phyloP scores from a whole-genome alignment of 2,888 invertebrate genomes.

The Chalcis sispes region DNA sequence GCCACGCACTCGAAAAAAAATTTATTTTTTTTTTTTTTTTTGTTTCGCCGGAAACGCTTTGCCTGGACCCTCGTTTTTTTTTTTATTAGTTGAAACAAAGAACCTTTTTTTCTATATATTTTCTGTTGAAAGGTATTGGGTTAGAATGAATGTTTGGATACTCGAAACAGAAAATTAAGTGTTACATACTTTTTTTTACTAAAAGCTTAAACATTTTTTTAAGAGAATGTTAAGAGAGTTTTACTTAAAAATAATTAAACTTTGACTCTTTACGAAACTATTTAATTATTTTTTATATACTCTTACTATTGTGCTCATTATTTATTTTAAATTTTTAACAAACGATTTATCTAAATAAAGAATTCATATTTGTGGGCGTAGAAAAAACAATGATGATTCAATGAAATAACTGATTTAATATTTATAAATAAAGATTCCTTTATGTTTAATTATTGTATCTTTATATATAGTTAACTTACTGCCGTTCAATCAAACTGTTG shows the following conservation, averaged over 20 bases:
- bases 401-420: background rate
- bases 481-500: conserved; percentile 7
- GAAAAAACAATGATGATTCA: background rate
- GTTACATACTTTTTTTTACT: no score
- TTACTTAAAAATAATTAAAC: no score
- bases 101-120: conserved; percentile 16
- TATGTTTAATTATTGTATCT: background rate
- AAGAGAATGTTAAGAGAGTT: no score
- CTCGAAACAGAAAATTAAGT: background rate
- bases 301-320: no score
- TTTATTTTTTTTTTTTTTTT: background rate
- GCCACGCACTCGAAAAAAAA: no score
- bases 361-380: no score
- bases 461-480: background rate
- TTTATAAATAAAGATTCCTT: background rate
- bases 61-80: background rate
- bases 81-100: conserved; percentile 8
- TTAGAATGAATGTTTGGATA: background rate
- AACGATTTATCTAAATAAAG: no score
- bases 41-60: background rate
- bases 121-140: background rate
- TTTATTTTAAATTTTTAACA: no score
- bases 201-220: no score
- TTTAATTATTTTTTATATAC: no score
- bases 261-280: no score